Evolutionary conservation across 2,888 invertebrate species (phyloP).

Genomic region (Stenodema calcarata): DNA sequence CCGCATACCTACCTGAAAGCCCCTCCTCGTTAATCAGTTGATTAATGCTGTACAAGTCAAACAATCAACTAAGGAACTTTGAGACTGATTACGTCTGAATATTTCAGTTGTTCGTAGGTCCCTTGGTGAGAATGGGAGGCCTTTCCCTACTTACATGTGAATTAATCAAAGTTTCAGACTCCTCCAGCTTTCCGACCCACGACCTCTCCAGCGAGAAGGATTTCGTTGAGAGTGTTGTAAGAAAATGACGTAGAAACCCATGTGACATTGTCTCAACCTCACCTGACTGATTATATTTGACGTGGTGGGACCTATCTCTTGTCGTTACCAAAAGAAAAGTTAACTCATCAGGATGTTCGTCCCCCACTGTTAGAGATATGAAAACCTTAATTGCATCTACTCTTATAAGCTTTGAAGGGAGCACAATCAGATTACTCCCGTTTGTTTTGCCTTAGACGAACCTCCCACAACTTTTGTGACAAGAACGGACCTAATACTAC

Average conservation of each 20-base stretch:
- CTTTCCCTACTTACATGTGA: not conserved
- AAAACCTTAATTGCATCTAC: not conserved
- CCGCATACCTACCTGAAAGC: not conserved
- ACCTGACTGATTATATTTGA: not conserved
- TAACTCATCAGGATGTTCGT: not conserved
- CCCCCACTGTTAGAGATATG: too few species aligned
- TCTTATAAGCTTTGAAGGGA: too few species aligned
- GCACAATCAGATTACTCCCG: too few species aligned
- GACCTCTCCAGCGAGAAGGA: not conserved
- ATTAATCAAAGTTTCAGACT: not conserved
- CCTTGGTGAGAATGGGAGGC: not conserved
- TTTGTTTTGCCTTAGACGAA: too few species aligned
- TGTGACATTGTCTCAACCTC: not conserved
- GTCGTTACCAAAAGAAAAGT: not conserved
- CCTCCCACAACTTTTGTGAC: too few species aligned
- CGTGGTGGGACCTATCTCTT: not conserved
- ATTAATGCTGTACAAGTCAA: not conserved
- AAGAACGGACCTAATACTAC: too few species aligned
- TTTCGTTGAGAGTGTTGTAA: not conserved
- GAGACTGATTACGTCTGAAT: not conserved
- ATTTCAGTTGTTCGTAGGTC: not conserved
- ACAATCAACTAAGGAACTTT: not conserved
- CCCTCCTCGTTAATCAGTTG: not conserved
- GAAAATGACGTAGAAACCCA: not conserved
- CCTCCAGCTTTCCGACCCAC: not conserved